These are phyloP conservation scores for Neodon shergylaensis DNA, from an alignment of 2,113 vertebrate species.

Conservation along the genomic window DNA sequence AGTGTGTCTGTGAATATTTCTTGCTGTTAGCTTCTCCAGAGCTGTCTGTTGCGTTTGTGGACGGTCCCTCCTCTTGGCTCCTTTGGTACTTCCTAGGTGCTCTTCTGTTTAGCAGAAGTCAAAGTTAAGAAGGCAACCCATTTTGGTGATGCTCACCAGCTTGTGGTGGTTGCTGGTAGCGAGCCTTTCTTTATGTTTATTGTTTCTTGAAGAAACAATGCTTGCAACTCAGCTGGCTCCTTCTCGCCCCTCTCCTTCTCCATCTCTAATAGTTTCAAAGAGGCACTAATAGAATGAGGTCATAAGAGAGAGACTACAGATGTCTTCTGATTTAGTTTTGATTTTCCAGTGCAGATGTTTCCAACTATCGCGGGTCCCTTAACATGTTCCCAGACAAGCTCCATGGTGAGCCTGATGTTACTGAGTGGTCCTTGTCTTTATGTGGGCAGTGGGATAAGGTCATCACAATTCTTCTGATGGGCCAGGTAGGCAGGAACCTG, in stretches of 20 bases:
- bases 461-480: slow-evolving; percentile 31
- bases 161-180: background rate
- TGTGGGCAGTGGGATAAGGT: slow-evolving; percentile 24
- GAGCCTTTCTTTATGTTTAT: background rate
- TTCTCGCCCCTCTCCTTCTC: background rate
- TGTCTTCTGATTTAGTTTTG: slow-evolving; percentile 77
- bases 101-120: background rate
- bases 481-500: slow-evolving; percentile 43
- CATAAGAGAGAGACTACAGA: slow-evolving; percentile 57
- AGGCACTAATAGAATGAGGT: slow-evolving; percentile 70
- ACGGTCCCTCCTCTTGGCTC: background rate
- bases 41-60: slow-evolving; percentile 6
- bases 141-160: background rate
- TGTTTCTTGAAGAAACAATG: slow-evolving; percentile 1
- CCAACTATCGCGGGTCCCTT: slow-evolving; percentile 76
- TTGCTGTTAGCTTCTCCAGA: background rate
- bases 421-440: slow-evolving; percentile 75
- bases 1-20: background rate
- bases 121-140: background rate
- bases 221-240: background rate
- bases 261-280: background rate
- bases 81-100: slow-evolving; percentile 16
- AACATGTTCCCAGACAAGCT: slow-evolving; percentile 72
- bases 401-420: slow-evolving; percentile 71
- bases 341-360: slow-evolving; percentile 81